phyloP scores from a whole-genome alignment of 2,113 vertebrate genomes.

The Gobiocypris rarus region DNA sequence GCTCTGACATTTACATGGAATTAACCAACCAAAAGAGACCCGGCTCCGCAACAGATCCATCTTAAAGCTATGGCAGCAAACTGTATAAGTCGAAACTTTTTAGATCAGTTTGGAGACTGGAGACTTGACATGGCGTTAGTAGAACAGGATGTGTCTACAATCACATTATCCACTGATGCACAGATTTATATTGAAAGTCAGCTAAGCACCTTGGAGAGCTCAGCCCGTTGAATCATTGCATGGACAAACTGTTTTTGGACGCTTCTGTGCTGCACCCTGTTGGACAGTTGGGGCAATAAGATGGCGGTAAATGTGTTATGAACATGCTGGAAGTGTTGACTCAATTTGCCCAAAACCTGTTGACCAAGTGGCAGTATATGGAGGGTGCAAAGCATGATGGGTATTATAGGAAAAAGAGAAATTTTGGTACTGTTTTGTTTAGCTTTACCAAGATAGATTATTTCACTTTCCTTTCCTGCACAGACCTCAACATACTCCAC shows the following conservation, averaged over 20 bases:
- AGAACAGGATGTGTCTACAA: constrained; percentile 21
- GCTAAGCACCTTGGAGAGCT: constrained; percentile 31
- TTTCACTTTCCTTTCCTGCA: constrained; percentile 31
- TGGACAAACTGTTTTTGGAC: not conserved
- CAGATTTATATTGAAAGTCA: constrained; percentile 13
- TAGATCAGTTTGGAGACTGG: constrained; percentile 12
- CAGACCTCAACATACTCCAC: constrained; percentile 20
- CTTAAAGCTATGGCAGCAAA: constrained; percentile 29
- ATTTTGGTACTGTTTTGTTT: constrained; percentile 47
- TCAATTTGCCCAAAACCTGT: not conserved
- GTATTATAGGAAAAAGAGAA: constrained; percentile 4
- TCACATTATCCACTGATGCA: constrained; percentile 24
- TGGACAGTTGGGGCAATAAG: constrained; percentile 40
- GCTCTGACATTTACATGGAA: constrained; percentile 86
- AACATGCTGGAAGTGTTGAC: not conserved
- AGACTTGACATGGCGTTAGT: constrained; percentile 8
- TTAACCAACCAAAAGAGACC: constrained; percentile 84
- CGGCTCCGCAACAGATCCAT: constrained; percentile 54
- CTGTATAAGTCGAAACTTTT: not conserved
- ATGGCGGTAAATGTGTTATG: not conserved
- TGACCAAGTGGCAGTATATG: not conserved
- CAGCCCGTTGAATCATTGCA: constrained; percentile 3
- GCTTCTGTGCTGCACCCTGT: constrained; percentile 48
- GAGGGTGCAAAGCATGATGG: constrained; percentile 30
- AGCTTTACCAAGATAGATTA: constrained; percentile 11